Conservation (phyloP, 2,113 vertebrate genomes). For the Stigmatopora argus region DNA sequence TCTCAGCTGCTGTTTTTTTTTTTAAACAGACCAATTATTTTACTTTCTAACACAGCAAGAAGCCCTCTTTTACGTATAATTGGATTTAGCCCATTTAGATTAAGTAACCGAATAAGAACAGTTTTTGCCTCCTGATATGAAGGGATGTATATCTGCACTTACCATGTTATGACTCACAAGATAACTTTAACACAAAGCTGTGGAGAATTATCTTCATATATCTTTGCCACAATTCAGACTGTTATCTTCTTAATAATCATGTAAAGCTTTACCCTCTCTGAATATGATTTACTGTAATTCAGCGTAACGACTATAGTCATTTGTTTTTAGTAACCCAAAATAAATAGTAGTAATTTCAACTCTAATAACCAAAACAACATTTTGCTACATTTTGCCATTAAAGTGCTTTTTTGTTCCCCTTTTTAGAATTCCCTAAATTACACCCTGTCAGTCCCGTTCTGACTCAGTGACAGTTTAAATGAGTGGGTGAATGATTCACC, state of each 20-base stretch:
- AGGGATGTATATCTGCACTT: neutral
- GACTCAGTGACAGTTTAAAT: neutral
- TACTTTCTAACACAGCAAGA: constrained; percentile 19
- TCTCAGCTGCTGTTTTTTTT: constrained; percentile 10
- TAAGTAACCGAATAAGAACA: neutral
- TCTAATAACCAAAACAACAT: neutral
- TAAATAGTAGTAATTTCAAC: neutral
- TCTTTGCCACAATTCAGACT: neutral
- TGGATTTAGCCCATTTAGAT: neutral
- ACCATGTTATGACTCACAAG: neutral
- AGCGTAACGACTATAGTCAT: neutral
- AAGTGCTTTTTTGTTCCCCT: neutral
- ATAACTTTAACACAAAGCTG: neutral
- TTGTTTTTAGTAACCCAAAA: neutral
- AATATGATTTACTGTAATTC: neutral
- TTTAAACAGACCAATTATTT: constrained; percentile 10
- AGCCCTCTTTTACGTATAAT: neutral
- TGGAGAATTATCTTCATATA: neutral
- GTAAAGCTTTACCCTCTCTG: neutral
- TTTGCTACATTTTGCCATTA: neutral
- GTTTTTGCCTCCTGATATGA: neutral
- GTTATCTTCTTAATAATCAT: neutral
- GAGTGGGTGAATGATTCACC: too few relatives aligned
- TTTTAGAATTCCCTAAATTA: neutral
- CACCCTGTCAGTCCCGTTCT: neutral